These are phyloP conservation scores for Pachycephala philippinensis DNA, from an alignment of 2,113 vertebrate species.

Conservation along the genomic window DNA sequence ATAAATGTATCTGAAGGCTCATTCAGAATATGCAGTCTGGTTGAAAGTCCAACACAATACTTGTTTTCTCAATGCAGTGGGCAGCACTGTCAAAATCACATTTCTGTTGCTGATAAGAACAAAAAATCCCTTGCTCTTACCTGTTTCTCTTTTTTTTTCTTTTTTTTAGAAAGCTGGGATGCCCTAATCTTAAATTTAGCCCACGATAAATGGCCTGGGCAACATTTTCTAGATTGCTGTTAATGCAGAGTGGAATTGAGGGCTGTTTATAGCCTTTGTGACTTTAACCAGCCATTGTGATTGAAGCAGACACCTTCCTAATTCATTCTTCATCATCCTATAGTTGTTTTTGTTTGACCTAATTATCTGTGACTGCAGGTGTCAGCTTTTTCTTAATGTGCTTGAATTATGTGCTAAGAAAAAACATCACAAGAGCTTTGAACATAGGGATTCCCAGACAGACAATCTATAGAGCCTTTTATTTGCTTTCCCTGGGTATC, in stretches of 20 bases:
- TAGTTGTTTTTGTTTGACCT: not conserved
- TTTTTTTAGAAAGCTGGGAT: accelerated
- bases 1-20: not conserved
- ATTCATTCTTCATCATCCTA: not conserved
- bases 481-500: not conserved
- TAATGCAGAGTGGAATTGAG: not conserved
- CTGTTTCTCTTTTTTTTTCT: not conserved
- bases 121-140: not conserved
- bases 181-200: not conserved
- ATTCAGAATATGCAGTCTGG: not conserved
- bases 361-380: not conserved
- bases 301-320: not conserved
- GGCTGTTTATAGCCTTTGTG: not conserved
- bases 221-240: not conserved
- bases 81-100: not conserved
- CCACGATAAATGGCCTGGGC: not conserved
- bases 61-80: not conserved
- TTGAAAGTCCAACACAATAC: not conserved
- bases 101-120: not conserved
- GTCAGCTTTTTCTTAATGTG: not conserved
- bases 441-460: not conserved
- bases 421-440: not conserved
- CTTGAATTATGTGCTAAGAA: not conserved
- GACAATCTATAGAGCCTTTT: not conserved
- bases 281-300: not conserved